These are phyloP conservation scores for Suncus etruscus DNA, from an alignment of 2,113 vertebrate genomes.

Conservation along the genomic window DNA sequence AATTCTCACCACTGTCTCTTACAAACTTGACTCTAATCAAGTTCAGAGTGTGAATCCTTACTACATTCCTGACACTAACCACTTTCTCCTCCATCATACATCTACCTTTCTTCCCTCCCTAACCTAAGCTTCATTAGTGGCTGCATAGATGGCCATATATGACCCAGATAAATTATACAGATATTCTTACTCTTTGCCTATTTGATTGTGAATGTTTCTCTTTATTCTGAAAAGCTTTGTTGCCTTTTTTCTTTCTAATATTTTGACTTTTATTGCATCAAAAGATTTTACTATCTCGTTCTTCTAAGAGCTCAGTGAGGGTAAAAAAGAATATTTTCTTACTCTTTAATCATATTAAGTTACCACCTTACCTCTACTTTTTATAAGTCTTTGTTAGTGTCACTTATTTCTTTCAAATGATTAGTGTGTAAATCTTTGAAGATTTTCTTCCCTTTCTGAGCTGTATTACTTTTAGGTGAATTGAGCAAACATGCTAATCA, in stretches of 20 bases:
- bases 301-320: neutral
- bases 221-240: constrained; percentile 22
- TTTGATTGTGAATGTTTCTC: constrained; percentile 22
- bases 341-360: constrained; percentile 11
- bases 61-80: neutral
- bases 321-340: neutral
- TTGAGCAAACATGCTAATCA: neutral
- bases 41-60: neutral
- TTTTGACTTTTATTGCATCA: neutral
- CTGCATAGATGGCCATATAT: neutral
- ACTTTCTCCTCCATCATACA: neutral
- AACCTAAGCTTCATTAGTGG: neutral
- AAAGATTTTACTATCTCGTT: neutral
- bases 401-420: neutral
- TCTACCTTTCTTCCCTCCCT: neutral
- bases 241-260: neutral
- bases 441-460: constrained; percentile 27
- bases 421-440: constrained; percentile 10
- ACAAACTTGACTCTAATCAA: neutral
- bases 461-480: neutral
- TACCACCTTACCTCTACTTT: neutral
- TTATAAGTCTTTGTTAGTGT: neutral
- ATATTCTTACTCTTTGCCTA: neutral
- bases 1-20: neutral
- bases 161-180: neutral